These are phyloP conservation scores for Pectinophora gossypiella DNA, from an alignment of 1,140 invertebrate species.

Conservation along the genomic window DNA sequence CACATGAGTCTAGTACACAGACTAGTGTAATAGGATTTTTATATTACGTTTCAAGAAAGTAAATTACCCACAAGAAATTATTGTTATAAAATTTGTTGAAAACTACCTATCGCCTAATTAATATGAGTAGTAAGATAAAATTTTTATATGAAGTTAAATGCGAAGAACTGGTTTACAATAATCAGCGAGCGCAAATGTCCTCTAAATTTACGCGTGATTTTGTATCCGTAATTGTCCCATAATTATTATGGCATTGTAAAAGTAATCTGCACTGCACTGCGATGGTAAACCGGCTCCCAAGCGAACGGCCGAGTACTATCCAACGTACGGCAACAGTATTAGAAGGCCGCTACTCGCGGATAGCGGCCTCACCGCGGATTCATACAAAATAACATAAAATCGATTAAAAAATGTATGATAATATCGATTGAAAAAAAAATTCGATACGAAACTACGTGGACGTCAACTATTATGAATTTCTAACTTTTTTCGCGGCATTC, in stretches of 20 bases:
- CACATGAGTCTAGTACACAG: too few species aligned
- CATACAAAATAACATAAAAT: too few species aligned
- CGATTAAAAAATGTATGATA: not conserved
- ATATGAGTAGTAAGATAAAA: too few species aligned
- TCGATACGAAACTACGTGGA: not conserved
- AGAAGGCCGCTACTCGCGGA: conserved; percentile 54
- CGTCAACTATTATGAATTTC: not conserved
- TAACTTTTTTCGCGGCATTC: conserved; percentile 13
- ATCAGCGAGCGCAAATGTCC: conserved; percentile 20
- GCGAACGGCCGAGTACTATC: conserved; percentile 36
- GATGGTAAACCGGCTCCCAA: conserved; percentile 39
- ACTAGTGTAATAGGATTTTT: too few species aligned
- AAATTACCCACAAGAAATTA: too few species aligned
- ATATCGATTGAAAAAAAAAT: conserved; percentile 10
- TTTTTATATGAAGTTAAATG: too few species aligned
- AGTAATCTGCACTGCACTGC: conserved; percentile 32
- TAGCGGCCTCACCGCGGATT: conserved; percentile 33
- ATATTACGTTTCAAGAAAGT: too few species aligned
- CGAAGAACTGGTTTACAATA: too few species aligned
- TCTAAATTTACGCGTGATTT: conserved; percentile 45
- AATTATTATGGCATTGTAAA: conserved; percentile 66
- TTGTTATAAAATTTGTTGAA: too few species aligned
- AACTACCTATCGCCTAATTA: too few species aligned
- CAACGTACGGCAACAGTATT: conserved; percentile 57
- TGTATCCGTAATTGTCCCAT: conserved; percentile 53